Conservation (phyloP, 2,113 vertebrate species). For the Suncus etruscus region DNA sequence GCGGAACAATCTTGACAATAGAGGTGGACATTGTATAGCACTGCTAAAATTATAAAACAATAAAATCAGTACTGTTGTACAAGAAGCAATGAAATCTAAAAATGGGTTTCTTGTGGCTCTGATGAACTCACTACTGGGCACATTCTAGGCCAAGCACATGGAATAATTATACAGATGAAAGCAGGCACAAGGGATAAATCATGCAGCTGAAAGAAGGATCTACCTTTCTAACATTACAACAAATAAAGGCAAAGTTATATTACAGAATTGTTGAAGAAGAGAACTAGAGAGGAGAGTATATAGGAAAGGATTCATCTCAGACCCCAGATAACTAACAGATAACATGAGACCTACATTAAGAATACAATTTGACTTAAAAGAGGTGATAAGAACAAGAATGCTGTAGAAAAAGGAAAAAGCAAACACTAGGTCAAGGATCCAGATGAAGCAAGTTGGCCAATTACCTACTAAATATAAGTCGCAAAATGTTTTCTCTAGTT, state of each 20-base stretch:
- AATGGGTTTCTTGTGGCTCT: neutral
- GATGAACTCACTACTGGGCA: neutral
- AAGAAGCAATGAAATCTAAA: neutral
- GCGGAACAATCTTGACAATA: no score
- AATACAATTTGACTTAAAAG: neutral
- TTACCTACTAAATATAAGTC: neutral
- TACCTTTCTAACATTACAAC: no score
- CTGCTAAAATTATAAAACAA: no score
- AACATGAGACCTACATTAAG: neutral
- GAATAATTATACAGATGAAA: neutral
- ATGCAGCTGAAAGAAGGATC: no score
- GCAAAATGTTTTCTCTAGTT: neutral
- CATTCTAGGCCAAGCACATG: neutral
- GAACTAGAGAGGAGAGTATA: neutral
- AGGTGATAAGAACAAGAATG: neutral
- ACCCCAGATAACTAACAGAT: neutral
- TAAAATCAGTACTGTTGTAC: no score
- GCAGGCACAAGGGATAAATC: no score
- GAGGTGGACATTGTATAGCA: no score
- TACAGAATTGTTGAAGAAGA: no score
- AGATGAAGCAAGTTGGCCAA: neutral
- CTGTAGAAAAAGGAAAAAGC: neutral
- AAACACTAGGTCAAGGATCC: neutral
- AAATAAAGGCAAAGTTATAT: no score
- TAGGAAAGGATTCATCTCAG: neutral